Evolutionary conservation across 2,113 vertebrate species (phyloP), one percentile per base, ranked within the genome.

Genomic region (Arizona elegans): DNA sequence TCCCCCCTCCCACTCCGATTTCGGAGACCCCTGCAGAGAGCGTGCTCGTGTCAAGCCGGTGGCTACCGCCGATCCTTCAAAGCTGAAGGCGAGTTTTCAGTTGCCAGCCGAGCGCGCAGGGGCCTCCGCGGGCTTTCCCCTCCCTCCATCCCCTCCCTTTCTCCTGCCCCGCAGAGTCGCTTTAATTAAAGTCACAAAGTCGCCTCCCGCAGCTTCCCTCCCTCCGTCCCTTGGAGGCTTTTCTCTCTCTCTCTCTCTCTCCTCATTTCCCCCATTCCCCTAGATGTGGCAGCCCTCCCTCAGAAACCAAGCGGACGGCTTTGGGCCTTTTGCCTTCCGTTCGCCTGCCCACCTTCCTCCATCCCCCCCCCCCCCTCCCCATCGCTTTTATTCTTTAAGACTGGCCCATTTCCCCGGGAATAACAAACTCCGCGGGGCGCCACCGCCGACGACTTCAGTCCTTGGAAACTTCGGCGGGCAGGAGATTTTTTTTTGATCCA

Each of bases 121-220:
- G 65, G 23, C 43, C 23, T 43, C 1, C 0, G 13, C 1, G 23
- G 50, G 13, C 3, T 47, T 29, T 23, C 50, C n/a, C 86, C 59
- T 38, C 29, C 52, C 7, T n/a, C 75, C 17, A 1, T 19, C 11
- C 85, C 43, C 8, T 24, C 85, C 85, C 47, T 59, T 3, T 33
- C n/a, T 55, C 17, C 47, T 93, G 33, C 90, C 93, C 86, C 65
- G 93, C 90, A 12, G 93, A 50, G 90, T 21, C 24, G 26, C 87
- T 88, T 93, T 91, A 93, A 93, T 93, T 88, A 85, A 91, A 85
- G 90, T 59, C 90, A 52, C 90, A 87, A 75, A 81, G 59, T 52
- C 90, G 9, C 50, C 0, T 92, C 89, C 65, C 24, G 87, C 2
- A 43, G 65, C 43, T 9, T 50, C 38, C 55, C 13, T 13, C 1